Base-by-base conservation (phyloP, 1,140 invertebrate genomes). In the Phortica variegata region DNA sequence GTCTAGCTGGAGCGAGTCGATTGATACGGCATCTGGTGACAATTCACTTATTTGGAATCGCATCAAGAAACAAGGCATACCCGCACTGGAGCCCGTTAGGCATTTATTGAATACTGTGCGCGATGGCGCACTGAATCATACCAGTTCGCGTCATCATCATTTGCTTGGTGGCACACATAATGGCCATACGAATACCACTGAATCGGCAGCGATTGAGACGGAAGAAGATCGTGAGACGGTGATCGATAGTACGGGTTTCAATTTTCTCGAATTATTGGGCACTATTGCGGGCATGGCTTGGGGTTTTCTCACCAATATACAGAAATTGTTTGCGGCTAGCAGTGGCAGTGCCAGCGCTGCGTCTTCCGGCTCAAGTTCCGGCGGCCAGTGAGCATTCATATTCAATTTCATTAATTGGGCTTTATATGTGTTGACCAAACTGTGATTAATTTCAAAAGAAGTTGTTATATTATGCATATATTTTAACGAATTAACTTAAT, bases 201-300 rank as follows among this genome's bases (percentile, higher is more conserved):
- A 47, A 16, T 72, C 68, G 7, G 39, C 69, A n/a, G 69, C 69
- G 16, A 73, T 73, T 21, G 69, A 73, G 18, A 73, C 69, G 20
- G 69, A 73, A 31, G 69, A 69, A 48, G 69, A 73, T 42, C 61
- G 69, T 0, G 69, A 72, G 21, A 54, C 52, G 18, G 69, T 60
- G 15, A 65, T 73, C 17, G 69, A 72, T 12, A 69, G 69, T 19
- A 72, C 61, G 1, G 61, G 62, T 0, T 65, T 73, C 9, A 53
- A 73, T 50, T 23, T 73, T 1, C 54, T 74, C 2, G 63, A 71
- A 39, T 57, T 65, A 3, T 29, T 71, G 17, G 66, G 71, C 4
- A 49, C 54, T 6, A 57, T 65, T 4, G 54, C 57, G 19, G 54
- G 60, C 0, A 43, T 65, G 1, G 41, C 69, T 7, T 58, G 55